Evolutionary conservation across 2,113 vertebrate species (phyloP).

Genomic region (Chunga burmeisteri): DNA sequence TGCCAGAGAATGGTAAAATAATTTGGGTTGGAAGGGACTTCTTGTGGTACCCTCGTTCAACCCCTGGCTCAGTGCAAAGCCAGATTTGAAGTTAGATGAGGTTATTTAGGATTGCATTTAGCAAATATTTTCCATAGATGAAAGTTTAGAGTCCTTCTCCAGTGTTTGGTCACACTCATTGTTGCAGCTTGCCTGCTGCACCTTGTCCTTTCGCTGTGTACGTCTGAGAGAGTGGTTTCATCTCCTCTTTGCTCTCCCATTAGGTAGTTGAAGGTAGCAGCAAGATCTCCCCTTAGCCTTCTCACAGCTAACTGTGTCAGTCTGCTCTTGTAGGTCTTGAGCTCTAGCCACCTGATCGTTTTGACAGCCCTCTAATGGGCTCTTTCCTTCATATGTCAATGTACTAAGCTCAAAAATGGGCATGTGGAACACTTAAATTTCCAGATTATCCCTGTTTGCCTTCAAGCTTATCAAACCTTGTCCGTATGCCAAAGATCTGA

Average conservation of each 20-base stretch:
- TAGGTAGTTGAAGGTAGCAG: not conserved
- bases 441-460: not conserved
- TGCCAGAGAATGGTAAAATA: not conserved
- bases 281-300: not conserved
- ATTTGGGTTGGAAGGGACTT: not conserved
- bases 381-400: not conserved
- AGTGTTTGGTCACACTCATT: accelerated
- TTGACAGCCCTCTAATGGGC: not conserved
- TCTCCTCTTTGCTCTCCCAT: not conserved
- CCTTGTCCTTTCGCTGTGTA: not conserved
- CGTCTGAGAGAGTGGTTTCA: not conserved
- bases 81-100: not conserved
- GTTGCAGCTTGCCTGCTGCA: not conserved
- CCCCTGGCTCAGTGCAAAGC: not conserved
- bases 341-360: not conserved
- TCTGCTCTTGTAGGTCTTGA: not conserved
- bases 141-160: not conserved
- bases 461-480: not conserved
- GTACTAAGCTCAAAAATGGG: not conserved
- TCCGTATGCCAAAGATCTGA: not conserved
- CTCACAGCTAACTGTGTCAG: not conserved
- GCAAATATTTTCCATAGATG: not conserved
- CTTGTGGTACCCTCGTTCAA: not conserved
- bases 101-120: not conserved
- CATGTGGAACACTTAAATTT: not conserved